Evolutionary conservation across 2,113 vertebrate species (phyloP).

Genomic region (Manacus vitellinus): DNA sequence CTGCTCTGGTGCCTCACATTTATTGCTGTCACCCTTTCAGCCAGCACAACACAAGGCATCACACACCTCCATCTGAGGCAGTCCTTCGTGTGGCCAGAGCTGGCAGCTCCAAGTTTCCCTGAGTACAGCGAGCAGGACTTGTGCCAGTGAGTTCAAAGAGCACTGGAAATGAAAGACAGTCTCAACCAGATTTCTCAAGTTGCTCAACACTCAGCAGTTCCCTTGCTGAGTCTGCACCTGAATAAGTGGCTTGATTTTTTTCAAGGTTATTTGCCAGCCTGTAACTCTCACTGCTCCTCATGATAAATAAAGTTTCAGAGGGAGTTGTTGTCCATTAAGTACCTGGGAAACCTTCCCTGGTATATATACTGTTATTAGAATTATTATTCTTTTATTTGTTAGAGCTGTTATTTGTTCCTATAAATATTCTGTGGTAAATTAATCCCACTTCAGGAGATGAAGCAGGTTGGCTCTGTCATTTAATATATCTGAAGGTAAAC

Average conservation of each 20-base stretch:
- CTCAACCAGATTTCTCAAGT: conserved; percentile 13
- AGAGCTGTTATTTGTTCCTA: conserved; percentile 49
- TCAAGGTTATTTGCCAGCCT: not conserved
- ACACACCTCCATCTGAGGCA: not conserved
- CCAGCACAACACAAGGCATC: not conserved
- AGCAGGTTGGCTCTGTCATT: conserved; percentile 3
- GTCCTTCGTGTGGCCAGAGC: not conserved
- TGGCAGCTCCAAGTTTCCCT: not conserved
- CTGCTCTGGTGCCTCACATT: rapidly evolving
- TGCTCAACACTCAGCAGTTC: conserved; percentile 47
- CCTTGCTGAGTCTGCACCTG: conserved; percentile 57
- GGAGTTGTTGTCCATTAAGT: conserved; percentile 1
- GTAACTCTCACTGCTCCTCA: not conserved
- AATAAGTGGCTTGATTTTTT: conserved; percentile 51
- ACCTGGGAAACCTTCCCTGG: conserved; percentile 46
- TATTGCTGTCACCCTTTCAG: not conserved
- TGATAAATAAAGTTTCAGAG: conserved; percentile 52
- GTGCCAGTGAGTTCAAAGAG: conserved; percentile 58
- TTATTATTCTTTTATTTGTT: conserved; percentile 52
- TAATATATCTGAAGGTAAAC: conserved; percentile 10
- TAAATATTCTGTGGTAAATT: conserved; percentile 56
- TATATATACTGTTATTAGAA: conserved; percentile 29
- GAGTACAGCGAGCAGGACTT: not conserved
- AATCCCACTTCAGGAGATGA: not conserved
- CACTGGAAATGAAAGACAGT: not conserved